Evolutionary conservation across 2,797 vertebrate species (phyloP).

Genomic region (Phataginus tricuspis): DNA sequence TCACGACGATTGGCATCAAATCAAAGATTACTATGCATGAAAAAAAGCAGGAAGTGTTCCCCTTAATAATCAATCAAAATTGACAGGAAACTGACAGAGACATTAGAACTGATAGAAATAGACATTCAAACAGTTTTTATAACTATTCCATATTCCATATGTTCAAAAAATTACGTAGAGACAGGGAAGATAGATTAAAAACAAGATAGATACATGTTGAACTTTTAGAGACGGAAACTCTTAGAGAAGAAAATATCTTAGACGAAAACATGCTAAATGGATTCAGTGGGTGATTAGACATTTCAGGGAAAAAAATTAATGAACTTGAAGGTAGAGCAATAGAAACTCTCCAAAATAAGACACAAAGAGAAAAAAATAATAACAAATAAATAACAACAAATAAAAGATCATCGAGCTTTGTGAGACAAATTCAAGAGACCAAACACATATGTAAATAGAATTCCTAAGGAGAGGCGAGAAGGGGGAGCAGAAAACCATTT

Average conservation of each 20-base stretch:
- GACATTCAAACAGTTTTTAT: not conserved
- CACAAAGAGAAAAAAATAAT: not conserved
- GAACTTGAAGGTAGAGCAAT: not conserved
- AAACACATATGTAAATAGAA: not conserved
- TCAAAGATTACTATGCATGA: not conserved
- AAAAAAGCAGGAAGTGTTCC: not conserved
- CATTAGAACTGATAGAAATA: not conserved
- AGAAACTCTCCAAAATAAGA: not conserved
- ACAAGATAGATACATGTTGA: not conserved
- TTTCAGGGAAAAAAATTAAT: not conserved
- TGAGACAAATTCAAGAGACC: not conserved
- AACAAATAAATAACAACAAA: not conserved
- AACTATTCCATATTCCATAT: not conserved
- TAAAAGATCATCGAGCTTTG: not conserved
- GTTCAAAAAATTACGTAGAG: slow-evolving; percentile 8
- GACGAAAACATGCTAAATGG: not conserved
- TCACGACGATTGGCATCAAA: not conserved
- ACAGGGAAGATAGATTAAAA: not conserved
- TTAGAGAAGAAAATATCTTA: slow-evolving; percentile 2
- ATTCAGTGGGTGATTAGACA: not conserved
- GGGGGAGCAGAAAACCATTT: not conserved
- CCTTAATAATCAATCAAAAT: not conserved
- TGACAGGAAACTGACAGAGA: not conserved
- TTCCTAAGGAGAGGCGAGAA: not conserved
- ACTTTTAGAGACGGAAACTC: not conserved